A percentile compares a stretch with the other conserved stretches of the same genome.
Evolutionary conservation across 2,888 invertebrate genomes (phyloP).

Genomic region (Ochropleura leucogaster): DNA sequence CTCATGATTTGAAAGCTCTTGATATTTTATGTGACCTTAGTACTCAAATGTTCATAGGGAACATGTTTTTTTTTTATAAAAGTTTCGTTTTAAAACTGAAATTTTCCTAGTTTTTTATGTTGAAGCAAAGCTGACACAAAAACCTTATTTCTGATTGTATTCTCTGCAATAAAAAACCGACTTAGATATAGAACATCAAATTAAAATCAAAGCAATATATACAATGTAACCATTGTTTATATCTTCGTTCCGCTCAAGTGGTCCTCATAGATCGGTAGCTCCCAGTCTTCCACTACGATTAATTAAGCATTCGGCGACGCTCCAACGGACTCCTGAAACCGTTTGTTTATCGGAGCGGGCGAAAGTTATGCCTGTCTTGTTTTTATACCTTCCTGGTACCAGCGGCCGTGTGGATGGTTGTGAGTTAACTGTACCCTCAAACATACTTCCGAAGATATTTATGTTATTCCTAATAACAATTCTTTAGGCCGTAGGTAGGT

Average conservation of each 20-base stretch:
- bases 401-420: constrained; percentile 54
- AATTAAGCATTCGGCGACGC: constrained; percentile 71
- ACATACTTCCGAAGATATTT: constrained; percentile 27
- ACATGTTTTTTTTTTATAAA: background rate
- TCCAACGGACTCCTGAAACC: constrained; percentile 65
- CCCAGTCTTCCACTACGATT: constrained; percentile 65
- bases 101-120: background rate
- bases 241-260: constrained; percentile 53
- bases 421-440: constrained; percentile 25
- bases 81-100: background rate
- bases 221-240: constrained; percentile 22
- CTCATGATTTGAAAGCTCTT: background rate
- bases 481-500: background rate
- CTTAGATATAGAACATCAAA: background rate
- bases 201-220: constrained; percentile 23
- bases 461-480: background rate
- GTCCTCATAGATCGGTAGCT: constrained; percentile 51
- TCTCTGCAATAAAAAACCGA: background rate
- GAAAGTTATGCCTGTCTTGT: constrained; percentile 71
- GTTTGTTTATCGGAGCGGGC: constrained; percentile 72
- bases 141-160: background rate
- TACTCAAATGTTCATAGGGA: background rate
- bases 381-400: constrained; percentile 69
- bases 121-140: background rate
- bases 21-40: constrained; percentile 1